These are phyloP conservation scores for Lasioglossum baleicum DNA, from an alignment of 1,140 invertebrate genomes.

Conservation along the genomic window DNA sequence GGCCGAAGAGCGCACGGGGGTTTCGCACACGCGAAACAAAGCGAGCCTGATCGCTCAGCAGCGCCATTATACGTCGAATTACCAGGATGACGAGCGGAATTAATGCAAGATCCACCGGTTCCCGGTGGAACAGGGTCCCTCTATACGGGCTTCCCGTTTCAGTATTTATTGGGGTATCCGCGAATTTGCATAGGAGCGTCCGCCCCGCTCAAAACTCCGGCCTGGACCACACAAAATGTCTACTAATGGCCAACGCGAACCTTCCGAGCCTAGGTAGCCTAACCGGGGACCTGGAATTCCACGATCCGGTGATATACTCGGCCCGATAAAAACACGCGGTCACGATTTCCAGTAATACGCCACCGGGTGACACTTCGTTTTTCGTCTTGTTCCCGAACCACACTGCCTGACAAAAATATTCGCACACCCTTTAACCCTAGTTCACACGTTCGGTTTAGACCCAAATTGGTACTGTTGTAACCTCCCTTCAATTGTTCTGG, in stretches of 20 bases:
- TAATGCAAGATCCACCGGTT: slow-evolving; percentile 72
- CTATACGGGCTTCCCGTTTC: slow-evolving; percentile 61
- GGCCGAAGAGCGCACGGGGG: too few relatives aligned
- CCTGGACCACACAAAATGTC: slow-evolving; percentile 79
- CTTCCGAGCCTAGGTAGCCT: slow-evolving; percentile 1
- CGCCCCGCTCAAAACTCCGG: slow-evolving; percentile 35
- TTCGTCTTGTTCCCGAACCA: background rate
- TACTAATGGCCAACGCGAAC: slow-evolving; percentile 74
- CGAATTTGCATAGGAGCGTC: slow-evolving; percentile 77
- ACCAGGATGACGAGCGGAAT: slow-evolving; percentile 51
- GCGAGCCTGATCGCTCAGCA: background rate
- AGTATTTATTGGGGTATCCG: slow-evolving; percentile 78
- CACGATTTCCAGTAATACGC: slow-evolving; percentile 24
- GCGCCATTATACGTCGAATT: slow-evolving; percentile 24
- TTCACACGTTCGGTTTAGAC: too few relatives aligned
- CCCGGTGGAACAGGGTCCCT: slow-evolving; percentile 46
- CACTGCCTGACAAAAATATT: too few relatives aligned
- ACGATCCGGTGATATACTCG: slow-evolving; percentile 38
- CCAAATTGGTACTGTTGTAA: too few relatives aligned
- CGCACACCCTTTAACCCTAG: too few relatives aligned
- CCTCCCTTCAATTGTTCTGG: too few relatives aligned
- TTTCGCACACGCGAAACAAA: slow-evolving; percentile 10
- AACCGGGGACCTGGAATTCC: slow-evolving; percentile 51
- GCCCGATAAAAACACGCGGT: slow-evolving; percentile 44
- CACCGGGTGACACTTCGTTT: slow-evolving; percentile 24